These are phyloP conservation scores for Lapara coniferarum DNA, from an alignment of 2,888 invertebrate genomes.

Conservation along the genomic window DNA sequence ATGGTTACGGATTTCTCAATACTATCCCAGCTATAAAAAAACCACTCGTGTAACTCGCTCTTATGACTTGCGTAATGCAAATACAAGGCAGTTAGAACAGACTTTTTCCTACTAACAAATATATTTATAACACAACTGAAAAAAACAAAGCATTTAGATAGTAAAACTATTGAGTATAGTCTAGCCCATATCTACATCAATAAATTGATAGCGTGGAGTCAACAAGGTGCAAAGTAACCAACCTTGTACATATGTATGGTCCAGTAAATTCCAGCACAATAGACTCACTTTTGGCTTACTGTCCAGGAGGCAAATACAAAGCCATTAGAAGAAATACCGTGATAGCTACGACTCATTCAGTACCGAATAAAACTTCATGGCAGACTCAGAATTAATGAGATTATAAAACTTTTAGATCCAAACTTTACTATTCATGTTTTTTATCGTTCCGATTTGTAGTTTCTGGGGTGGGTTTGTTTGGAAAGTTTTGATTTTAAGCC, in stretches of 20 bases:
- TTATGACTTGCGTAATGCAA: not conserved
- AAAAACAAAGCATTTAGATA: conserved; percentile 18
- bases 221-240: conserved; percentile 27
- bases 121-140: conserved; percentile 1
- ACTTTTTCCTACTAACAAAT: not conserved
- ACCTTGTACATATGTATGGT: conserved; percentile 38
- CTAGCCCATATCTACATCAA: conserved; percentile 9
- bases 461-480: conserved; percentile 20
- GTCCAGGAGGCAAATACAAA: conserved; percentile 68
- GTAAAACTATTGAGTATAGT: conserved; percentile 29
- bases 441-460: conserved; percentile 34
- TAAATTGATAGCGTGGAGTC: conserved; percentile 27
- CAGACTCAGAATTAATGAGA: conserved; percentile 66
- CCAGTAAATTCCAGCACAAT: conserved; percentile 47
- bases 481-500: not conserved
- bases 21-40: too few relatives aligned
- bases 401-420: conserved; percentile 67
- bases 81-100: not conserved
- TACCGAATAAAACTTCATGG: conserved; percentile 54
- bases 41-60: not conserved
- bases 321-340: conserved; percentile 60
- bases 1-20: too few relatives aligned
- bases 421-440: conserved; percentile 47
- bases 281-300: conserved; percentile 57
- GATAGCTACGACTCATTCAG: conserved; percentile 49